Conservation (phyloP, 2,113 vertebrate species). For the Sitta europaea region DNA sequence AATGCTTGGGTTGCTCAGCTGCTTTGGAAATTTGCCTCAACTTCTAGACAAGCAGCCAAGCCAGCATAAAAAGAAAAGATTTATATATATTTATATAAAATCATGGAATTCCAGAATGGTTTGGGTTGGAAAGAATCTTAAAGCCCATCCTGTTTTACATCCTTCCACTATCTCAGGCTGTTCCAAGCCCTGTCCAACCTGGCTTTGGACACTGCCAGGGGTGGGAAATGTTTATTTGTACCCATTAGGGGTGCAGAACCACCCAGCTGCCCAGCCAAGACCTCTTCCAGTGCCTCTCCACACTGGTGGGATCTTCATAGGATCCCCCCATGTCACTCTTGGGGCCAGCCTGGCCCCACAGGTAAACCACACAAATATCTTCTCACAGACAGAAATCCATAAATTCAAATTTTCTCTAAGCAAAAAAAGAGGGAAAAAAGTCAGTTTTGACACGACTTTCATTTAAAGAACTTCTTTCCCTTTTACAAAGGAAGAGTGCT, state of each 20-base stretch:
- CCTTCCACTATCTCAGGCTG: background rate
- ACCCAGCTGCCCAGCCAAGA: background rate
- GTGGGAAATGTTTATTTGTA: background rate
- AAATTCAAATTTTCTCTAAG: background rate
- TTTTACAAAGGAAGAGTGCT: constrained; percentile 13
- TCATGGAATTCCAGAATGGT: background rate
- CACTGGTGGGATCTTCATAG: rapidly evolving
- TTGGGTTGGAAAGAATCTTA: background rate
- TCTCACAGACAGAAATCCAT: background rate
- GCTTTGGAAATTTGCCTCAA: background rate
- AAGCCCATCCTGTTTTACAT: rapidly evolving
- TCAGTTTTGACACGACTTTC: constrained; percentile 23
- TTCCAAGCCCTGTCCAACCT: rapidly evolving
- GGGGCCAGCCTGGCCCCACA: rapidly evolving
- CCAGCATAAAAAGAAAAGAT: background rate
- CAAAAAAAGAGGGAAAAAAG: background rate
- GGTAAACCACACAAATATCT: background rate
- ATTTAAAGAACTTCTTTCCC: background rate
- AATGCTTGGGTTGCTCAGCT: background rate
- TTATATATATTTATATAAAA: background rate
- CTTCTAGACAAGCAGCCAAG: background rate
- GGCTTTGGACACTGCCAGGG: background rate
- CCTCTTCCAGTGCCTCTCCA: background rate
- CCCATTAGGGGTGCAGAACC: background rate
- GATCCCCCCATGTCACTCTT: background rate